Base-by-base conservation (phyloP, 2,113 vertebrate species). In the Tricholaema leucomelas region DNA sequence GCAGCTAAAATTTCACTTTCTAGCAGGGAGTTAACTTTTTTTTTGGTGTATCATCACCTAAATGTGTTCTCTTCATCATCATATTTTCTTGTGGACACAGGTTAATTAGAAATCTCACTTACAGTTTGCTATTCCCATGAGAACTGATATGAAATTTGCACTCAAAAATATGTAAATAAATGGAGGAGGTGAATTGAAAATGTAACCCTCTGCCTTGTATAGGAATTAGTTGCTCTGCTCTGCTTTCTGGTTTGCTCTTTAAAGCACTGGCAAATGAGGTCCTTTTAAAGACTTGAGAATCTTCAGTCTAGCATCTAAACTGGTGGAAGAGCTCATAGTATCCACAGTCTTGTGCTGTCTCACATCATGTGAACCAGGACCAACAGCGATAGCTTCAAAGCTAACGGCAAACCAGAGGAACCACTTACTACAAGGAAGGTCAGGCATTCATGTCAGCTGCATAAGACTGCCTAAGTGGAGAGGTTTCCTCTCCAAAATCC, bases 91-190 rank as follows among this genome's bases (percentile, higher is more conserved):
- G 74, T 93, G 87, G 84, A 73, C 86, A 82, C 28, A 82, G 61
- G 83, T 91, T 96, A 94, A 96, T 95, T 94, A 87, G 92, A 95
- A 94, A 90, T 92, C 73, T 94, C 80, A 69, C 66, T 9, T 94
- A 30, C 24, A 50, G 21, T 88, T 90, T 93, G 88, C 75, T 88
- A 81, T 91, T 92, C 76, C 66, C 61, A 36, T 65, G 66, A 0
- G 6, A 94, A 38, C 56, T 91, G 75, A 66, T 80, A 71, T 8
- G 82, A 79, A 91, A 82, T 94, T 90, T 87, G 84, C 91, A 71
- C 54, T 88, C 56, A 67, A 86, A 91, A 91, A 82, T 93, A 73
- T 88, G 81, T 91, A 92, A 93, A 87, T 93, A 93, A 85, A 76
- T 63, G 59, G 54, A 70, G 81, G 75, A 88, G 44, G 40, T 71